Evolutionary conservation across 2,888 invertebrate species (phyloP).

Genomic region (Drosophila birchii): DNA sequence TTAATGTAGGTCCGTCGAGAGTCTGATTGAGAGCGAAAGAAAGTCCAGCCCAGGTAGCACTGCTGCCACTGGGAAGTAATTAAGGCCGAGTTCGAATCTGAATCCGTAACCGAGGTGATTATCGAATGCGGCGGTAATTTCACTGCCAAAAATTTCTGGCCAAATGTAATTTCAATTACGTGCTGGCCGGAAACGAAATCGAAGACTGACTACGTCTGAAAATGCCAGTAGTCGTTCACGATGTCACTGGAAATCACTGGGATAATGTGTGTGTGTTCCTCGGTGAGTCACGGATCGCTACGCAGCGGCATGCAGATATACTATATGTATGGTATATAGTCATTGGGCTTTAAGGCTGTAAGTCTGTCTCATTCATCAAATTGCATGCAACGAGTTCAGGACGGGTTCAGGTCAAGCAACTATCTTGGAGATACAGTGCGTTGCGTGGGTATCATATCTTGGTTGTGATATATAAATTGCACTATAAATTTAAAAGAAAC

Average conservation of each 20-base stretch:
- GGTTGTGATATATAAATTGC: neutral
- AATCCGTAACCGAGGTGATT: slow-evolving; percentile 45
- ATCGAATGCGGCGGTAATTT: slow-evolving; percentile 54
- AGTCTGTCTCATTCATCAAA: slow-evolving; percentile 30
- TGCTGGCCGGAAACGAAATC: slow-evolving; percentile 72
- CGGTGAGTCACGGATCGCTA: slow-evolving; percentile 58
- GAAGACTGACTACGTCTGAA: slow-evolving; percentile 23
- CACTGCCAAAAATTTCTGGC: slow-evolving; percentile 68
- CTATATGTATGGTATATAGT: neutral
- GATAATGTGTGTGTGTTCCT: slow-evolving; percentile 28
- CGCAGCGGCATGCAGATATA: slow-evolving; percentile 57
- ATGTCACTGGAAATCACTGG: slow-evolving; percentile 39
- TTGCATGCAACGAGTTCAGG: slow-evolving; percentile 53
- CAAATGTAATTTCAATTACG: slow-evolving; percentile 69
- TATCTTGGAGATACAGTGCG: slow-evolving; percentile 12
- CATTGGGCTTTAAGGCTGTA: neutral
- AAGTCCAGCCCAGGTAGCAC: slow-evolving; percentile 50
- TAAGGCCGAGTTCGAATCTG: slow-evolving; percentile 33
- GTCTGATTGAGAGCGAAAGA: slow-evolving; percentile 58
- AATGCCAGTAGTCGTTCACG: slow-evolving; percentile 51
- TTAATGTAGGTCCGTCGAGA: slow-evolving; percentile 57
- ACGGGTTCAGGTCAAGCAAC: slow-evolving; percentile 62
- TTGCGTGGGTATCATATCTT: neutral
- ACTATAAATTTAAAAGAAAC: no score
- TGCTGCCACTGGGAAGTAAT: slow-evolving; percentile 28